These are phyloP conservation scores for Percina caprodes DNA, from an alignment of 2,113 vertebrate genomes.

Conservation along the genomic window DNA sequence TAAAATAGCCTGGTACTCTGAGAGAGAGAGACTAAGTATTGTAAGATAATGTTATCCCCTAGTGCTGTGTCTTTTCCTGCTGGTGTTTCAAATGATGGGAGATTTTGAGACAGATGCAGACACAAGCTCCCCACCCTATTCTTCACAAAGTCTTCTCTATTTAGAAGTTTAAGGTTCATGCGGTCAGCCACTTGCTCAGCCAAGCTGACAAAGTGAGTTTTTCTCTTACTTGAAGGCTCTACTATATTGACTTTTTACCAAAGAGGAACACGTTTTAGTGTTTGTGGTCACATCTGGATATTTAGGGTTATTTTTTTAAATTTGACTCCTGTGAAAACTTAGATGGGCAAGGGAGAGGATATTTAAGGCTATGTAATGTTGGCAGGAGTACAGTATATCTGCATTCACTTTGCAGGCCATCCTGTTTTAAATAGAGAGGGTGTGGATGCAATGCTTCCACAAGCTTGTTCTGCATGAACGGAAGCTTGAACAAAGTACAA, in stretches of 20 bases:
- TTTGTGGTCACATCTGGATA: constrained; percentile 56
- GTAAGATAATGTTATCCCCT: neutral
- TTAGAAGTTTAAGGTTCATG: constrained; percentile 49
- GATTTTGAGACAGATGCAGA: constrained; percentile 16
- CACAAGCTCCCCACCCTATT: constrained; percentile 24
- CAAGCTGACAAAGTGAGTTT: constrained; percentile 62
- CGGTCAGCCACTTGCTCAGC: constrained; percentile 50
- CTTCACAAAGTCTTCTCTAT: constrained; percentile 30
- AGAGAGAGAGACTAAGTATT: constrained; percentile 1
- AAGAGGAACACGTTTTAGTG: constrained; percentile 31
- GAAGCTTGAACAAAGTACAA: constrained; percentile 13
- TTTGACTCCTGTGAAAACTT: constrained; percentile 58
- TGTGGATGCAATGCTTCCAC: constrained; percentile 50
- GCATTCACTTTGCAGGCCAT: constrained; percentile 36
- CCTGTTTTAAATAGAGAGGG: constrained; percentile 60
- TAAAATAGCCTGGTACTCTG: constrained; percentile 3
- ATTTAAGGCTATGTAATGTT: constrained; percentile 47
- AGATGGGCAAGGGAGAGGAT: constrained; percentile 29
- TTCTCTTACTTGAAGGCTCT: constrained; percentile 6
- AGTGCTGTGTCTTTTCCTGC: constrained; percentile 5
- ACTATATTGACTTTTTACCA: constrained; percentile 27
- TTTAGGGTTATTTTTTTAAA: constrained; percentile 54
- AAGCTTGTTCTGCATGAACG: constrained; percentile 15
- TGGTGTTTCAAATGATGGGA: constrained; percentile 8
- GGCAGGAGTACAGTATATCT: constrained; percentile 37